Evolutionary conservation across 1,140 invertebrate genomes (phyloP), one percentile per base, ranked within the genome.

Genomic region (Hypsibius dujardini): DNA sequence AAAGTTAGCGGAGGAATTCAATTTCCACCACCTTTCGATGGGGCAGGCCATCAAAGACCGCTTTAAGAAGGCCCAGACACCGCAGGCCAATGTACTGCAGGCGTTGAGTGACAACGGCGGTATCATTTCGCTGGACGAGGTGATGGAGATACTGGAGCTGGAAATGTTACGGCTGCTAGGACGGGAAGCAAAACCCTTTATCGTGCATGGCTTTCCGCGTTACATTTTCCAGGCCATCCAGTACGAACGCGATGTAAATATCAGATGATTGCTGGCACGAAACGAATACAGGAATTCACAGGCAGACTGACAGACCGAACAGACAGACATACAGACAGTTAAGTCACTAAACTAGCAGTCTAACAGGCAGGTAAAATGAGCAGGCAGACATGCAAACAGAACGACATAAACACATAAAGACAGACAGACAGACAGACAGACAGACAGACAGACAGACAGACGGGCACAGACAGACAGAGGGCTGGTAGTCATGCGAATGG

Each of bases 21-120:
- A 67, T 42, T 3, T 67, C 7, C 62, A 67, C 62, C 62, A 67
- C 45, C 12, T 67, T 42, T 67, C 62, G 12, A 67, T 67, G 62
- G 62, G 62, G 3, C 62, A 67, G 7, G 7, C 7, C 42, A 42
- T 67, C 7, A 67, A 42, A 42, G 62, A 67, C 62, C 7, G 3
- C 3, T 67, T 67, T 42, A 7, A 42, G 3, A 42, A 14, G 3
- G 62, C 7, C 3, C 62, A 67, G 62, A 67, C 62, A 42, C 7
- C 7, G 12, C 62, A 67, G 3, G 62, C 62, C 42, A 67, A 67
- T 42, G 3, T 7, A 3, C 42, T 67, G 62, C 62, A 67, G 45
- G 7, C 12, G 45, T 3, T 42, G 62, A 14, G 45, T 42, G 62
- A 67, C 62, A 67, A 42, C 3, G 62, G 62, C 45, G 62, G 62